Percentiles rank a stretch among this genome's conserved stretches.
These are phyloP conservation scores for Atherix ibis DNA, from an alignment of 2,888 invertebrate species.

Conservation along the genomic window DNA sequence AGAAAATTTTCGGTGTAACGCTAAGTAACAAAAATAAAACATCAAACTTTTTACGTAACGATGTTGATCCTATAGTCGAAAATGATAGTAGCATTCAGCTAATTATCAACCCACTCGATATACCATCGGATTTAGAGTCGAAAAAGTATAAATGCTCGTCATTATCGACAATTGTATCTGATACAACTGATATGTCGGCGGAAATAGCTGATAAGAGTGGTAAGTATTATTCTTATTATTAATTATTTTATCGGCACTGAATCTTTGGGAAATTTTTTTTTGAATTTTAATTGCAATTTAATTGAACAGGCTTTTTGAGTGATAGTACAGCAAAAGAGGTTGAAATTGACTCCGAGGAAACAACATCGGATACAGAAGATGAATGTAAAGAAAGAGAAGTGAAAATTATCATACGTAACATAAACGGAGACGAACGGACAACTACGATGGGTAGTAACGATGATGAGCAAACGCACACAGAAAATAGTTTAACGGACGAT, in stretches of 20 bases:
- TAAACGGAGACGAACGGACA: too few relatives aligned
- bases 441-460: too few relatives aligned
- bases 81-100: constrained; percentile 39
- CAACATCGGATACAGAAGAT: constrained; percentile 1
- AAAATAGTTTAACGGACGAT: too few relatives aligned
- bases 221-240: too few relatives aligned
- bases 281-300: too few relatives aligned
- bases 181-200: constrained; percentile 12
- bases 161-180: constrained; percentile 14
- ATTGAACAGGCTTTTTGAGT: constrained; percentile 5
- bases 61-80: constrained; percentile 13
- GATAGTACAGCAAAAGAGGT: constrained; percentile 5
- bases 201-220: constrained; percentile 10
- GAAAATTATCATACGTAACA: neutral
- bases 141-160: constrained; percentile 14
- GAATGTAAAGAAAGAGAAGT: constrained; percentile 3
- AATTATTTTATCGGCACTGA: too few relatives aligned
- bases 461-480: too few relatives aligned
- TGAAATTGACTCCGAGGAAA: too few relatives aligned
- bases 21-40: constrained; percentile 31
- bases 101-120: constrained; percentile 46
- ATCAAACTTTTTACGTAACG: constrained; percentile 29
- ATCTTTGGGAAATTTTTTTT: too few relatives aligned
- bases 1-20: constrained; percentile 32
- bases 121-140: constrained; percentile 23